phyloP scores from a whole-genome alignment of 2,888 invertebrate genomes.

The Anarsia innoxiella region DNA sequence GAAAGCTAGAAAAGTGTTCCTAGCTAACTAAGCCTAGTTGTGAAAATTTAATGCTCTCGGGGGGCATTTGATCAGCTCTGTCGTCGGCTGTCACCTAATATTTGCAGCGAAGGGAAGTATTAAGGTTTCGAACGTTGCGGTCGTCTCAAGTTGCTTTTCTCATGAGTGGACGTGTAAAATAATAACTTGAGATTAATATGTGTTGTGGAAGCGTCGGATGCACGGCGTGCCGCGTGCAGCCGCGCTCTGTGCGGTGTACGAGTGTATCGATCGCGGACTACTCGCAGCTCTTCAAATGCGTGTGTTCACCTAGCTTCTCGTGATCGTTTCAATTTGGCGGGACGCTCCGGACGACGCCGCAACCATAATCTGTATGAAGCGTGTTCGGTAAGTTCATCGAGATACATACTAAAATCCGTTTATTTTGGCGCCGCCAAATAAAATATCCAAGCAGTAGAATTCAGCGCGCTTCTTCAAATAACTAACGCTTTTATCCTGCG shows the following conservation, averaged over 20 bases:
- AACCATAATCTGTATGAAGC: constrained; percentile 41
- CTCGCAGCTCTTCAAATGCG: constrained; percentile 51
- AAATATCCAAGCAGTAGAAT: too few species aligned
- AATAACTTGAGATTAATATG: constrained; percentile 71
- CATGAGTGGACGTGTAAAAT: constrained; percentile 75
- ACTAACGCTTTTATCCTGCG: too few species aligned
- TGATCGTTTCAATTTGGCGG: constrained; percentile 62
- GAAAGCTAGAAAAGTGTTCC: too few species aligned
- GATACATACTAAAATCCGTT: neutral
- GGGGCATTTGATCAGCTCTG: constrained; percentile 49
- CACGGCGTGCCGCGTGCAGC: constrained; percentile 46
- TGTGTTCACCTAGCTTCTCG: constrained; percentile 36
- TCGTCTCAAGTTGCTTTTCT: constrained; percentile 75
- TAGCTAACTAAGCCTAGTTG: constrained; percentile 30
- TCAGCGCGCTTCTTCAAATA: too few species aligned
- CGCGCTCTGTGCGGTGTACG: constrained; percentile 51
- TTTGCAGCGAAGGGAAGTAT: constrained; percentile 73
- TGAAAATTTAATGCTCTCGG: constrained; percentile 46
- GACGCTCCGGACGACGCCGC: constrained; percentile 27
- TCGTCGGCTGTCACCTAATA: constrained; percentile 68
- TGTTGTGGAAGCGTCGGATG: constrained; percentile 57
- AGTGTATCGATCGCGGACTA: constrained; percentile 63
- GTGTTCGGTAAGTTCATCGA: constrained; percentile 39
- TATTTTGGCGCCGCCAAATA: too few species aligned
- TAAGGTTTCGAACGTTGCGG: constrained; percentile 74